These are phyloP conservation scores for Edolisoma coerulescens DNA, from an alignment of 2,113 vertebrate species.

Conservation along the genomic window DNA sequence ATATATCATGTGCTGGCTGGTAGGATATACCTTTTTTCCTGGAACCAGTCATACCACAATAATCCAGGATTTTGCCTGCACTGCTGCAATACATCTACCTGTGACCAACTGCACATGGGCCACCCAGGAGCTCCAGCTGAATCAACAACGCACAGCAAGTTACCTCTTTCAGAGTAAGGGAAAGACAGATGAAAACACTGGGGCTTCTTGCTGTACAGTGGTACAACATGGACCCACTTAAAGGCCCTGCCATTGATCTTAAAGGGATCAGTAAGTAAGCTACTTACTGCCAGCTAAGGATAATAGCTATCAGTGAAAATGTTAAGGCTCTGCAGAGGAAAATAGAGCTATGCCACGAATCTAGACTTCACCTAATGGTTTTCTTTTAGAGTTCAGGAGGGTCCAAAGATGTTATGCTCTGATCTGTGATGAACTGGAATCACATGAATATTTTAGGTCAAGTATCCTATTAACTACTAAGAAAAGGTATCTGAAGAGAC, in stretches of 20 bases:
- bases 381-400: background rate
- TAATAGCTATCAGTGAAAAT: background rate
- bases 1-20: background rate
- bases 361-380: background rate
- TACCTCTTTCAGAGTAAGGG: background rate
- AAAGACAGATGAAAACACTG: background rate
- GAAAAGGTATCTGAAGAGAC: background rate
- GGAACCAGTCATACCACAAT: background rate
- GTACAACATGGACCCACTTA: background rate
- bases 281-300: background rate
- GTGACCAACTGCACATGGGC: constrained; percentile 19
- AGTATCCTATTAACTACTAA: background rate
- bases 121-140: constrained; percentile 56
- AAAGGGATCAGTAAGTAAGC: background rate
- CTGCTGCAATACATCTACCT: constrained; percentile 36
- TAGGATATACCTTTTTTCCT: constrained; percentile 9
- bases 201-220: background rate
- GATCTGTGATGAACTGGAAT: background rate
- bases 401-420: background rate
- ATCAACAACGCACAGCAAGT: background rate
- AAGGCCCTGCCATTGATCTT: background rate
- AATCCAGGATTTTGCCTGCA: constrained; percentile 9
- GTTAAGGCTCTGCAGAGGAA: background rate
- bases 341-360: background rate
- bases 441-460: background rate